Evolutionary conservation across 2,888 invertebrate genomes (phyloP).

Genomic region (Eristalis pertinax): DNA sequence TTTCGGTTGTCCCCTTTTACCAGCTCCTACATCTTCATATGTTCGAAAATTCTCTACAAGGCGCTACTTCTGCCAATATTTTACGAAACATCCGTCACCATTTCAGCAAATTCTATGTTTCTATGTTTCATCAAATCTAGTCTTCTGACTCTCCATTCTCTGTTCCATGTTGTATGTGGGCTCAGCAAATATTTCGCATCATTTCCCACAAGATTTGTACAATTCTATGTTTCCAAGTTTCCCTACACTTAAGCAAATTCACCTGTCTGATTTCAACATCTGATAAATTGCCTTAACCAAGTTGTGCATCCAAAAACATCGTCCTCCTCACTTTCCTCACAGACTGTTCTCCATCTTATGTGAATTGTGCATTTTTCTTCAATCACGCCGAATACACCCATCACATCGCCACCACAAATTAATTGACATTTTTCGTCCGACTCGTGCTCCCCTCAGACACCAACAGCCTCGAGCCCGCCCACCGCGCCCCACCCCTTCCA

Average conservation of each 20-base stretch:
- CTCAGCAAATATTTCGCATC: too few relatives aligned
- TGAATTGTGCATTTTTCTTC: neutral
- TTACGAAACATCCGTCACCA: neutral
- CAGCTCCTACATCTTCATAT: neutral
- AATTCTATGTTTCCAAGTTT: neutral
- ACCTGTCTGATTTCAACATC: neutral
- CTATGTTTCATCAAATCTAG: neutral
- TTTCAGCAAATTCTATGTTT: neutral
- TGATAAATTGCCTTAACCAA: neutral
- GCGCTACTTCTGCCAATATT: too few relatives aligned
- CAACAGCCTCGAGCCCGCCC: too few relatives aligned
- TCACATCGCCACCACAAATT: slow-evolving; percentile 42
- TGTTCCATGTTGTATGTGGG: too few relatives aligned
- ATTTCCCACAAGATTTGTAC: neutral
- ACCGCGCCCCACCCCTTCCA: neutral
- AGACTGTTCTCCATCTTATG: neutral
- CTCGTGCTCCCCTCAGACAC: neutral
- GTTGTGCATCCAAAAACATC: neutral
- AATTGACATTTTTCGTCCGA: slow-evolving; percentile 38
- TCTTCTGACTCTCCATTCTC: too few relatives aligned
- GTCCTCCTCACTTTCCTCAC: neutral
- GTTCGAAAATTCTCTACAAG: too few relatives aligned
- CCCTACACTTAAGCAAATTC: neutral
- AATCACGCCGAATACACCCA: neutral
- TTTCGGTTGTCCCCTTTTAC: too few relatives aligned